Evolutionary conservation across 2,888 invertebrate species (phyloP), one percentile per base, ranked within the genome.

Genomic region (Parascotia fuliginaria): DNA sequence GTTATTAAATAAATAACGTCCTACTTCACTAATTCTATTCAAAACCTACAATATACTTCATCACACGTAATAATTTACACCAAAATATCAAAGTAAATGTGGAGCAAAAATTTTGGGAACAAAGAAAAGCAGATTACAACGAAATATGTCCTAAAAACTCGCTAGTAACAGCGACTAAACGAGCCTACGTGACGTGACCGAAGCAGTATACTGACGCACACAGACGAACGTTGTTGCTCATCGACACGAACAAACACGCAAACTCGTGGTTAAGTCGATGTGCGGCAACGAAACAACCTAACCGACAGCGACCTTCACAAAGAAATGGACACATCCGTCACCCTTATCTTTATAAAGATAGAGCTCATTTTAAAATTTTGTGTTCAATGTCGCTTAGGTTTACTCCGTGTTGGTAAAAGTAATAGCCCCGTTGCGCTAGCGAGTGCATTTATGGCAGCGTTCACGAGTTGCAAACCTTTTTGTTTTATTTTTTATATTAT

Each of bases 161-260:
- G 44, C 65, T 56, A 78, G 86, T 68, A 55, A 64, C 55, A 61
- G 55, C 56, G 63, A 69, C 71, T 70, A 77, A 76, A 76, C 77
- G 83, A 85, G 91, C 89, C 89, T 91, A 91, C 91, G 91, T 91
- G 90, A 91, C 91, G 91, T 91, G 90, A 90, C 90, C 84, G 84
- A 83, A 73, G 73, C 84, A 77, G 84, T 83, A 86, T 86, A 70
- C 84, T 46, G 59, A 67, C 86, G 65, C 87, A 83, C 88, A 89
- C 89, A 71, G 7, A 0, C 63, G 34, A 67, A 60, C 5, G 2
- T 33, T 42, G 57, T 60, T 57, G 61, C 72, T 70, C 75, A 73
- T 75, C 68, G 65, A 77, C 74, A 68, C 70, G 50, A 51, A 45
- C 57, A 62, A 51, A 40, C 75, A 80, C 83, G 29, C 73, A 51